Evolutionary conservation across 2,113 vertebrate species (phyloP).

Genomic region (Malurus alboscapulatus): DNA sequence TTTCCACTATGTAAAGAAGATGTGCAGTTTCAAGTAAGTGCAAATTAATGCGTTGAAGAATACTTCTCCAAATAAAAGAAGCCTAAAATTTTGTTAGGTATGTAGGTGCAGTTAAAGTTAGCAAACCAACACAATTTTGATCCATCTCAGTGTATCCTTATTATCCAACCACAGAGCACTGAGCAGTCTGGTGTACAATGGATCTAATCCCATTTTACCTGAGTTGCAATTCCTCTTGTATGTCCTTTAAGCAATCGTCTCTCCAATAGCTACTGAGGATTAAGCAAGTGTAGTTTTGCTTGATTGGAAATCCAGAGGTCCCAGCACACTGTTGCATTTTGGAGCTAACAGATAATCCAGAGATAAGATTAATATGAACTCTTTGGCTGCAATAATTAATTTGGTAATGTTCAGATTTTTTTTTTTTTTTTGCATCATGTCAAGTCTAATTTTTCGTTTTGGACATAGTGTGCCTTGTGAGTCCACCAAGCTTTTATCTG

Average conservation of each 20-base stretch:
- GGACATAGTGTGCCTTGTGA: background rate
- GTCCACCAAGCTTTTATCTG: background rate
- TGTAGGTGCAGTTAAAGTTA: background rate
- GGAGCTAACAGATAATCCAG: background rate
- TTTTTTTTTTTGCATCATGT: background rate
- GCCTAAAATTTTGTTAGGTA: slow-evolving; percentile 17
- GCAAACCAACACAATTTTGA: background rate
- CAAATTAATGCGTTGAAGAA: slow-evolving; percentile 28
- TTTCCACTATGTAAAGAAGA: background rate
- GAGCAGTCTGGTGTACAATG: background rate
- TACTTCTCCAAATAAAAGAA: slow-evolving; percentile 15
- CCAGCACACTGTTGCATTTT: background rate
- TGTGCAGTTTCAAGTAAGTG: slow-evolving; percentile 19
- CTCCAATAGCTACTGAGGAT: background rate
- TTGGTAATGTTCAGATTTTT: background rate
- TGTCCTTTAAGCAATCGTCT: background rate
- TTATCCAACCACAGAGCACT: background rate
- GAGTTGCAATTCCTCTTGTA: background rate
- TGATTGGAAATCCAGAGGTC: background rate
- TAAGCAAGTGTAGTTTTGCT: background rate
- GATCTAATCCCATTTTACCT: background rate
- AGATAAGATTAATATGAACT: background rate
- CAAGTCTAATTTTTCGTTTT: background rate
- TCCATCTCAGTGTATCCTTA: background rate
- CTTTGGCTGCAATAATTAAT: background rate